These are phyloP conservation scores for Holothuria glaberrima DNA, from an alignment of 35 echinoderm and acorn worm species.

Conservation along the genomic window DNA sequence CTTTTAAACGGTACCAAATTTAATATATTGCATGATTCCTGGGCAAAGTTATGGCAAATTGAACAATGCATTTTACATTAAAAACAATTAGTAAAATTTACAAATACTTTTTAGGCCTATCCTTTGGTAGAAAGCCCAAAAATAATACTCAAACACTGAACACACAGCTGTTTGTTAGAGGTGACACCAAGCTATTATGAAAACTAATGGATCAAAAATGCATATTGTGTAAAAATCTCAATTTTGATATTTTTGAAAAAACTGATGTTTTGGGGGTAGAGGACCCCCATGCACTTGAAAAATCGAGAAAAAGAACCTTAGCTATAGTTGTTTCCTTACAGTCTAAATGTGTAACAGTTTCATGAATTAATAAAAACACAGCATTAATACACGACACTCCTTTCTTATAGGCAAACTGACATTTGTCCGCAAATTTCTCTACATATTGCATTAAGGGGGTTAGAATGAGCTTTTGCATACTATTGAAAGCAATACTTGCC, in stretches of 20 bases:
- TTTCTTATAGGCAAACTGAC: too few relatives aligned
- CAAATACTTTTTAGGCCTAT: not conserved
- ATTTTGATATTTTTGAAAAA: not conserved
- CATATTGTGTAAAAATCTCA: conserved; percentile 6
- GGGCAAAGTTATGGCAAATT: conserved; percentile 16
- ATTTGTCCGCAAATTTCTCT: too few relatives aligned
- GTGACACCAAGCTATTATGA: conserved; percentile 16
- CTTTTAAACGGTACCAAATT: conserved; percentile 34
- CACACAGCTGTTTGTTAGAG: not conserved
- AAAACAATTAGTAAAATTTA: conserved; percentile 1
- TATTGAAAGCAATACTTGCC: too few relatives aligned
- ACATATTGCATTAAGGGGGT: too few relatives aligned
- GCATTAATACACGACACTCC: too few relatives aligned
- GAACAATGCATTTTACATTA: not conserved
- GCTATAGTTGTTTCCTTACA: too few relatives aligned
- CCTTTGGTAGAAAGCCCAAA: not conserved
- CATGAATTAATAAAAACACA: too few relatives aligned
- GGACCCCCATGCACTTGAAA: not conserved
- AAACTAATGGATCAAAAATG: conserved; percentile 8
- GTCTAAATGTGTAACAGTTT: too few relatives aligned
- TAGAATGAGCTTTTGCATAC: too few relatives aligned
- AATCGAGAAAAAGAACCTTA: too few relatives aligned
- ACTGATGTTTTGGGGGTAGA: not conserved
- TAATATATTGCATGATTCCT: not conserved
- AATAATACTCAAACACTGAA: not conserved